phyloP scores from a whole-genome alignment of 2,888 invertebrate genomes.

The Dolichopus griseipennis region DNA sequence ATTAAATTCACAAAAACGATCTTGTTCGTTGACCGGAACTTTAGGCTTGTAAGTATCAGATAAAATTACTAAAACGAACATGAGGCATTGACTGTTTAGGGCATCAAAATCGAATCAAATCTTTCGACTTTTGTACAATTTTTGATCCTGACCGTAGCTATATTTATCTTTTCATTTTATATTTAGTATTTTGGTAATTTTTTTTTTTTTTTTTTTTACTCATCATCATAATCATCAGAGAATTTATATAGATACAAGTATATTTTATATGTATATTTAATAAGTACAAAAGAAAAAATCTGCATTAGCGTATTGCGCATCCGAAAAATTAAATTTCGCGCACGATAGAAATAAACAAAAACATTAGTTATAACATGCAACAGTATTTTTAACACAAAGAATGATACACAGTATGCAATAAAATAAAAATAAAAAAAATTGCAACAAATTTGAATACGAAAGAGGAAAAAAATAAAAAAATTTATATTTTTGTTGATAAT shows the following conservation, averaged over 20 bases:
- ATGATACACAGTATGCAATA: not conserved
- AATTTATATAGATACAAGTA: too few species aligned
- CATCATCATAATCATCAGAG: not conserved
- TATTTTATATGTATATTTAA: too few species aligned
- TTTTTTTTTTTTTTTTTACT: not conserved
- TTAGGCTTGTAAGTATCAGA: too few species aligned
- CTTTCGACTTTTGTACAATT: too few species aligned
- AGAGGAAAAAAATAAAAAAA: too few species aligned
- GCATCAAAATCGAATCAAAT: too few species aligned
- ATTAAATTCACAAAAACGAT: too few species aligned
- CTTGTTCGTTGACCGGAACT: too few species aligned
- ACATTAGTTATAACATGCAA: not conserved
- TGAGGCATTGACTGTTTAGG: too few species aligned
- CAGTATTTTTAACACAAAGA: not conserved
- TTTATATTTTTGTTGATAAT: not conserved
- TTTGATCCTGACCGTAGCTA: too few species aligned
- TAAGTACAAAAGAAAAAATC: not conserved
- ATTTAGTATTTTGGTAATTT: not conserved
- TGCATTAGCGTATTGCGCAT: slow-evolving; percentile 6
- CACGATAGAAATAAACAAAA: not conserved
- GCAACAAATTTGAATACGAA: not conserved
- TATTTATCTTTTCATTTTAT: not conserved
- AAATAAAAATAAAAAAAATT: not conserved
- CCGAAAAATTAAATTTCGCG: not conserved
- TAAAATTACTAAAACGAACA: too few species aligned